Base-by-base conservation (phyloP, 2,888 invertebrate species). In the Pristionchus exspectatus region DNA sequence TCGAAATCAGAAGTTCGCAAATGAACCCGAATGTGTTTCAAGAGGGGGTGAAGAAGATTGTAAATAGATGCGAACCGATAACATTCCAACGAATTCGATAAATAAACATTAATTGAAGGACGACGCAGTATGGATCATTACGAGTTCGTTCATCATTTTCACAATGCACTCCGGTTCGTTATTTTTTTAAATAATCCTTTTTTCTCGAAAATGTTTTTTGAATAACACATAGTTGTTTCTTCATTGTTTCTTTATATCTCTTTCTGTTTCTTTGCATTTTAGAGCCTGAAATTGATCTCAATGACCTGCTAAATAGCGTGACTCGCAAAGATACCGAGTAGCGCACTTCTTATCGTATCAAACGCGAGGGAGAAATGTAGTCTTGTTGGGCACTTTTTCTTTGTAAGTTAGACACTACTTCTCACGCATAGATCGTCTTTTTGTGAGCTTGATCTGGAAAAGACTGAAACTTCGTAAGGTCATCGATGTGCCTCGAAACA, bases 71-170 rank as follows among this genome's bases (percentile, higher is more conserved):
- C 9, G 12, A 50, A 50, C 9, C 9, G 12, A 72, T 30, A 4
- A n/a, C 0, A n/a, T 72, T 27, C 2, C 27, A 1, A 72, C 30
- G 72, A 69, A n/a, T 14, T n/a, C 3, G 16, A 27, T 24, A 27
- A 30, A 72, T 24, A 69, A 24, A n/a, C 30, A 38, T 56, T 27
- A 9, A 30, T 88, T 77, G 81, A 90, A 94, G 90, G 94, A 94
- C 89, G 94, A 94, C 77, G 94, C 94, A 12, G 93, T 94, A 18
- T 94, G 94, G 94, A 93, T 94, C 87, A 93, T 94, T 84, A 92
- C 94, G 38, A 92, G 93, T 89, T 92, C 92, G 86, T 94, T 94
- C 90, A 92, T 93, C 89, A 94, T 94, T 66, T 94, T 94, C 91
- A 94, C 94, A 14, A 94, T 94, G 94, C 93, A 93, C 88, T 94